These are phyloP conservation scores for Ellobium chinense DNA, from an alignment of 2,888 invertebrate genomes.

Conservation along the genomic window DNA sequence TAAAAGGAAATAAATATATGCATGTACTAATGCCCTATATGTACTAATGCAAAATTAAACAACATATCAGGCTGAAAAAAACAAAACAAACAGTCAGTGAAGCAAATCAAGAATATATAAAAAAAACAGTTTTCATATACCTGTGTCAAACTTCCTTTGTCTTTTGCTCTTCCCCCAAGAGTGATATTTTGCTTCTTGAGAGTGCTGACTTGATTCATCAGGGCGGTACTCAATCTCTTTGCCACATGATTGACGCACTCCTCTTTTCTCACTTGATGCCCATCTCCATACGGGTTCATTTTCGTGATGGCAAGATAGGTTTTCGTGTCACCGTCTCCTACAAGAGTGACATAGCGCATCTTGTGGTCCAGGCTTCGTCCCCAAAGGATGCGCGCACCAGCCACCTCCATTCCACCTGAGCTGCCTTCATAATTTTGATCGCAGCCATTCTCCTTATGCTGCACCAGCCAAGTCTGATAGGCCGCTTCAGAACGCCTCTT, in stretches of 20 bases:
- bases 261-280: neutral
- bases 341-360: neutral
- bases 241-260: constrained; percentile 12
- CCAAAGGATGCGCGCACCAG: neutral
- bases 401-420: neutral
- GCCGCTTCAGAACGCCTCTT: neutral
- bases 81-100: too few relatives aligned
- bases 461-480: neutral
- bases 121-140: too few relatives aligned
- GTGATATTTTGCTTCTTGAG: neutral
- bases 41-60: neutral
- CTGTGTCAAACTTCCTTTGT: neutral
- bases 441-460: neutral
- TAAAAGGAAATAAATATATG: neutral
- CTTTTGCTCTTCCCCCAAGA: neutral
- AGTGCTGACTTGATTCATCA: neutral
- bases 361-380: neutral
- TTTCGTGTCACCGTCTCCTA: constrained; percentile 5
- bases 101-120: too few relatives aligned
- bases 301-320: neutral
- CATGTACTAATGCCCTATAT: neutral
- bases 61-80: neutral
- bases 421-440: neutral
- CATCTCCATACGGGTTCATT: neutral
- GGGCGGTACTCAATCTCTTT: neutral